Base-by-base conservation (phyloP, 2,113 vertebrate genomes). In the Camelus dromedarius region DNA sequence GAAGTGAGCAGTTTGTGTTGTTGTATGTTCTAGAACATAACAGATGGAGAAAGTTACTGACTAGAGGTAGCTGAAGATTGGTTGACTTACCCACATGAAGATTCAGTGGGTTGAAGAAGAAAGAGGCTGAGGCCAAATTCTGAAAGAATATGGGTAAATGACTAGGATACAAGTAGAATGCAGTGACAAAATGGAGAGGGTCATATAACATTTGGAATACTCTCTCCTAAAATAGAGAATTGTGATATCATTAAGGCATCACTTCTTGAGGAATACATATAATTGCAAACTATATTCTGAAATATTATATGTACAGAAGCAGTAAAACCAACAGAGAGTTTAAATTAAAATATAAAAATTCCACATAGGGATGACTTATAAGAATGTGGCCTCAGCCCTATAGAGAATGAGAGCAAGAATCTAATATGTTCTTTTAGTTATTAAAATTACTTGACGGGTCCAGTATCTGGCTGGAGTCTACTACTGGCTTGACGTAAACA, bases 381-480 rank as follows among this genome's bases (percentile, higher is more conserved):
- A 83, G 52, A 96, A 95, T 73, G 28, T 95, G 30, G 82, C 60
- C 48, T 93, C 0, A 89, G 35, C 77, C 83, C 32, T 83, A 28
- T n/a, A 42, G 35, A 82, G 66, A 97, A 91, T 42, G n/a, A 91
- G 50, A 97, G 72, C 52, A 95, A 87, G 35, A 93, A 95, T 96
- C 82, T 76, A 95, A 93, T 82, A 91, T 91, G 52, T 89, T 87
- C 62, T 93, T 89, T 95, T 42, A 86, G 67, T 94, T 92, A 91
- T 93, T 97, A 97, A 96, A 95, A 85, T 91, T 87, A 96, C 73
- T 96, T 90, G 92, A 96, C 30, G 3, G 75, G 20, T 87, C 64
- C 70, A 96, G 87, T 97, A 95, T 97, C 96, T 5, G 56, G 60
- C 96, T 95, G 67, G 54, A 94, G 60, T 94, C 92, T 96, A 97